These are phyloP conservation scores for Galeopterus variegatus DNA, from an alignment of 2,113 vertebrate genomes.

Conservation along the genomic window DNA sequence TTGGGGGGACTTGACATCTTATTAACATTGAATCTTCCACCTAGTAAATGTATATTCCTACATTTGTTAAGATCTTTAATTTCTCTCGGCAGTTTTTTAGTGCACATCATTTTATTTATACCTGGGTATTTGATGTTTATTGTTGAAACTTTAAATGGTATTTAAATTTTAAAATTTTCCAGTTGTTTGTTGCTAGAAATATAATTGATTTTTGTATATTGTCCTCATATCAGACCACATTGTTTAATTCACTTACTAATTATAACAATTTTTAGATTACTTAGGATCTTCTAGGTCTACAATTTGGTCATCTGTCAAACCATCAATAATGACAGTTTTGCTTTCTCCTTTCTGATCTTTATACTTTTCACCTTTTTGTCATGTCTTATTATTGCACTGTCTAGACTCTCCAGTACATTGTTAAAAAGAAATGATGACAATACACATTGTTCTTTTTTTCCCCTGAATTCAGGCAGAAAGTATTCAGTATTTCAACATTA, in stretches of 20 bases:
- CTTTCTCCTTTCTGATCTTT: neutral
- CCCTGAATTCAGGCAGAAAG: neutral
- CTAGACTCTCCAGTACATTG: neutral
- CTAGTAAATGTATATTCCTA: neutral
- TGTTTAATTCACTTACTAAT: neutral
- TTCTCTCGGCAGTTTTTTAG: neutral
- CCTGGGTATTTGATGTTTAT: neutral
- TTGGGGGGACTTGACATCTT: neutral
- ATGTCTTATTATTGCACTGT: neutral
- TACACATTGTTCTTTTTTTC: neutral
- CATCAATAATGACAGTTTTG: neutral
- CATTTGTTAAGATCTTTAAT: conserved; percentile 19
- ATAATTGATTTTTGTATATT: conserved; percentile 25
- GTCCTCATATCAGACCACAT: neutral
- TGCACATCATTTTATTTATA: neutral
- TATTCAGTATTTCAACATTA: neutral
- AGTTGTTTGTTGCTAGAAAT: neutral
- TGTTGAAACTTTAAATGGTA: neutral
- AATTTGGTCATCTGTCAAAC: neutral
- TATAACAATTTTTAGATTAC: neutral
- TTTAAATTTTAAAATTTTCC: neutral
- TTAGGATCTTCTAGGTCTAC: neutral
- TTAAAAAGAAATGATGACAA: neutral
- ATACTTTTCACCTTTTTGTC: neutral
- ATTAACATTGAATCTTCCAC: neutral